These are phyloP conservation scores for Acrossocheilus wenchowensis DNA, from an alignment of 2,797 vertebrate species.

Conservation along the genomic window DNA sequence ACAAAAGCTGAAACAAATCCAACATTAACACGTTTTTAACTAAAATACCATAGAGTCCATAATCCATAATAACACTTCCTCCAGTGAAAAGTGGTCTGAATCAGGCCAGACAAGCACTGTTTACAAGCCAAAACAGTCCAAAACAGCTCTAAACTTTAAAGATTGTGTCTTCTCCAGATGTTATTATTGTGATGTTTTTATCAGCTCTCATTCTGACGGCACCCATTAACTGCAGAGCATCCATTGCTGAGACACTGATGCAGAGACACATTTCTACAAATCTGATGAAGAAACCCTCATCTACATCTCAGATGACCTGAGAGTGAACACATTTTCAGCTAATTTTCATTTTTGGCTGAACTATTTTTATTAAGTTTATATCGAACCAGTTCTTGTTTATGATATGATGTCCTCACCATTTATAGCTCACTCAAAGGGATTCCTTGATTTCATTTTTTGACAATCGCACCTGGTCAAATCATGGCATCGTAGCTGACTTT, in stretches of 20 bases:
- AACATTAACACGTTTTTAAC: too few species aligned
- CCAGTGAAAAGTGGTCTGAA: too few species aligned
- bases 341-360: background rate
- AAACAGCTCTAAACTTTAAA: too few species aligned
- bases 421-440: slow-evolving; percentile 93
- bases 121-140: too few species aligned
- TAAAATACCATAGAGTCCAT: too few species aligned
- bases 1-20: too few species aligned
- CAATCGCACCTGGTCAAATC: slow-evolving; percentile 93
- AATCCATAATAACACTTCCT: too few species aligned
- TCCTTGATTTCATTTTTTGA: slow-evolving; percentile 91
- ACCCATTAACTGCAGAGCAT: background rate
- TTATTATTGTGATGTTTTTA: too few species aligned
- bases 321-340: background rate
- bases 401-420: slow-evolving; percentile 1
- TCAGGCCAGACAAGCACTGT: too few species aligned
- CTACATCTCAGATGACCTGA: background rate
- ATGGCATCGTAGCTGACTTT: slow-evolving; percentile 86
- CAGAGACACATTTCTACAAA: too few species aligned
- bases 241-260: background rate
- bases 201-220: too few species aligned
- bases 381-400: background rate
- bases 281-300: background rate
- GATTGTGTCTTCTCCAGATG: too few species aligned
- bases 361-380: background rate